A percentile compares a stretch with the other conserved stretches of the same genome.
Conservation (phyloP, 2,113 vertebrate genomes). For the Etia nguti region DNA sequence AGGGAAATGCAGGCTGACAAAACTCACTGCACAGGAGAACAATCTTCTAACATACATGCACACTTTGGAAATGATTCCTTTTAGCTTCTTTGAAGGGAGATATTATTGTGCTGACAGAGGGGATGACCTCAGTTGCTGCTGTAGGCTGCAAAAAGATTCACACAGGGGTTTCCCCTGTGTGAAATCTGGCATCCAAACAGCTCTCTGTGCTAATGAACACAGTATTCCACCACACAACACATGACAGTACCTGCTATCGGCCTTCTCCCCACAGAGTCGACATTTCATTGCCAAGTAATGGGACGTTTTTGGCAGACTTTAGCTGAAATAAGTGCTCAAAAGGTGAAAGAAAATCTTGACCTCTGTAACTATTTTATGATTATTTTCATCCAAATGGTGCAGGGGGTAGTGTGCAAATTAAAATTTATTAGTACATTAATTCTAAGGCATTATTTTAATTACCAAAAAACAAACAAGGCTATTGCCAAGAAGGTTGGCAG, state of each 20-base stretch:
- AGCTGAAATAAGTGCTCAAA: not conserved
- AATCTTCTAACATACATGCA: not conserved
- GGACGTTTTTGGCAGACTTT: not conserved
- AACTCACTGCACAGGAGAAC: not conserved
- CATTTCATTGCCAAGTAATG: not conserved
- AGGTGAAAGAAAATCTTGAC: not conserved
- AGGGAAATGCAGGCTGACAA: not conserved
- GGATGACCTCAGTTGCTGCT: not conserved
- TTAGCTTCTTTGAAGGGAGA: not conserved
- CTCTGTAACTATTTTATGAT: not conserved
- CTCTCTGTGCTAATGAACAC: not conserved
- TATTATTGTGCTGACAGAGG: slow-evolving; percentile 5
- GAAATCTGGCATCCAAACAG: not conserved
- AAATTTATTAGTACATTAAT: not conserved
- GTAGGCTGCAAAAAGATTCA: not conserved
- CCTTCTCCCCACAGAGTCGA: not conserved
- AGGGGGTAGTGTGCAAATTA: not conserved
- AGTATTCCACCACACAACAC: not conserved
- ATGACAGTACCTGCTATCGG: not conserved
- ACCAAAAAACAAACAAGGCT: not conserved
- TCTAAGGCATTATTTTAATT: not conserved
- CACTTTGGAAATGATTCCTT: not conserved
- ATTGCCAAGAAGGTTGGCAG: not conserved
- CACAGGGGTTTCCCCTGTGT: not conserved
- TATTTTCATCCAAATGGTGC: not conserved